These are phyloP conservation scores for Oryzias woworae DNA, from an alignment of 2,113 vertebrate species.

Conservation along the genomic window DNA sequence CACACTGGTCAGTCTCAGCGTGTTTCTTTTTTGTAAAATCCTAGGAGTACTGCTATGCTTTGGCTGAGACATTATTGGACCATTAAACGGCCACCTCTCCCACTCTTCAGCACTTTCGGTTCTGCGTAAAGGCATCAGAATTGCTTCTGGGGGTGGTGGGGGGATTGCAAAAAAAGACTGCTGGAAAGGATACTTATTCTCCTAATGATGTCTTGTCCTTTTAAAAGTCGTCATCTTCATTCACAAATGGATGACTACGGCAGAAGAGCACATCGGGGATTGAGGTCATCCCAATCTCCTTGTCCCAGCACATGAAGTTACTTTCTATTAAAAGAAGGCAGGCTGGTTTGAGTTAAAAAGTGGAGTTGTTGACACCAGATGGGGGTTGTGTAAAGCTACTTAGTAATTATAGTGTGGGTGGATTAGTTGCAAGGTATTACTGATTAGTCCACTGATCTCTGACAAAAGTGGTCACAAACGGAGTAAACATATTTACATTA, in stretches of 20 bases:
- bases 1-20: constrained; percentile 46
- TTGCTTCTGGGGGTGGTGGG: constrained; percentile 65
- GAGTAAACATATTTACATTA: constrained; percentile 32
- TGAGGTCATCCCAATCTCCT: constrained; percentile 73
- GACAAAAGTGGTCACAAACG: constrained; percentile 28
- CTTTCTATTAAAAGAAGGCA: constrained; percentile 61
- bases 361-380: constrained; percentile 45
- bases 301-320: constrained; percentile 66
- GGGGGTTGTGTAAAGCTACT: constrained; percentile 11
- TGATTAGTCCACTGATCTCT: constrained; percentile 44
- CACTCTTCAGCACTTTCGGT: constrained; percentile 71
- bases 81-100: constrained; percentile 76
- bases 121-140: constrained; percentile 78
- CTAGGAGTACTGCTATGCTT: constrained; percentile 70
- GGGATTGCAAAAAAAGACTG: constrained; percentile 74
- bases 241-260: constrained; percentile 75
- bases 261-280: constrained; percentile 70
- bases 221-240: constrained; percentile 79
- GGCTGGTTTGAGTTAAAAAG: constrained; percentile 50
- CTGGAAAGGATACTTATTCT: constrained; percentile 79
- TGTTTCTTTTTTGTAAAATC: constrained; percentile 64
- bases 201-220: constrained; percentile 81
- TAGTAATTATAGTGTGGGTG: constrained; percentile 40
- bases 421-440: constrained; percentile 48
- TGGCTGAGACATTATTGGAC: constrained; percentile 75